Conservation (phyloP, 2,888 invertebrate species). For the Lepetodrilus schrolli region DNA sequence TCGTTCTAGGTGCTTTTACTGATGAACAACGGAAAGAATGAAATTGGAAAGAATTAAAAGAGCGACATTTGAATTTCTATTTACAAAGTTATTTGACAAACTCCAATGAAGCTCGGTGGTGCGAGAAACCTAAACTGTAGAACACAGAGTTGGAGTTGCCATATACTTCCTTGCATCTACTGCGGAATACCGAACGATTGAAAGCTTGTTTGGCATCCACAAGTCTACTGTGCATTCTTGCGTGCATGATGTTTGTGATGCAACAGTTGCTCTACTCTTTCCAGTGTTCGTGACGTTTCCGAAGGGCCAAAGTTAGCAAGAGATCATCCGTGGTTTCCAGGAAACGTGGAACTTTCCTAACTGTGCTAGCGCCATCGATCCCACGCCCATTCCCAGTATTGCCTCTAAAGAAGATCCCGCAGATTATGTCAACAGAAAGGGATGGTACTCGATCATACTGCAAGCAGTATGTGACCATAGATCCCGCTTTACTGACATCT, state of each 20-base stretch:
- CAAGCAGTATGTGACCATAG: slow-evolving; percentile 27
- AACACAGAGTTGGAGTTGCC: not conserved
- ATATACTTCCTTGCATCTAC: slow-evolving; percentile 19
- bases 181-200: slow-evolving; percentile 34
- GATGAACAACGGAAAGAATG: slow-evolving; percentile 11
- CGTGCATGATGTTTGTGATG: slow-evolving; percentile 21
- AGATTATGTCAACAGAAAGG: slow-evolving; percentile 38
- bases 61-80: not conserved
- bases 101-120: not conserved
- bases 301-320: not conserved
- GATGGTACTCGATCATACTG: slow-evolving; percentile 31
- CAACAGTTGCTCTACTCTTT: not conserved
- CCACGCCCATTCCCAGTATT: slow-evolving; percentile 34
- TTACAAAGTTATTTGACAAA: not conserved
- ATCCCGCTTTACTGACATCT: slow-evolving; percentile 26
- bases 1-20: not conserved
- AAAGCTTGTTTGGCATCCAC: slow-evolving; percentile 36
- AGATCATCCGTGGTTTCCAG: slow-evolving; percentile 25
- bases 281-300: slow-evolving; percentile 24
- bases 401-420: slow-evolving; percentile 16
- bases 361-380: slow-evolving; percentile 38
- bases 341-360: slow-evolving; percentile 32
- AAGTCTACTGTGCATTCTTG: slow-evolving; percentile 28
- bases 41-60: slow-evolving; percentile 29
- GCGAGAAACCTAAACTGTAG: not conserved